Conservation (phyloP, 1,140 invertebrate species). For the Vanessa tameamea region DNA sequence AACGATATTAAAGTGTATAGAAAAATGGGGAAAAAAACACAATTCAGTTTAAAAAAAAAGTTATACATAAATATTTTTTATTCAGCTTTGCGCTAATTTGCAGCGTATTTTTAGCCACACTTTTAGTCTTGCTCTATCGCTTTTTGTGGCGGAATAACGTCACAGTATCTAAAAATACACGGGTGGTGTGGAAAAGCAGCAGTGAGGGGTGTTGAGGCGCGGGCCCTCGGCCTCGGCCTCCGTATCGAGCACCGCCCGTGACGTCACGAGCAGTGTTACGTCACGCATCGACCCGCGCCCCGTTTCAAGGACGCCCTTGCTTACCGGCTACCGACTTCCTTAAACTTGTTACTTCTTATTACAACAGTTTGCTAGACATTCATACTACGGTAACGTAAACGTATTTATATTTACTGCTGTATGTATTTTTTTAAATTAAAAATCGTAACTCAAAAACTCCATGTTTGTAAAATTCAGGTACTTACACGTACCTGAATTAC, state of each 20-base stretch:
- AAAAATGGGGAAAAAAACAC: too few relatives aligned
- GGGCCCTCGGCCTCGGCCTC: constrained; percentile 59
- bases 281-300: constrained; percentile 73
- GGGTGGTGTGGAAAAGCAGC: constrained; percentile 55
- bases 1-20: too few relatives aligned
- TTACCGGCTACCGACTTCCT: constrained; percentile 59
- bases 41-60: neutral
- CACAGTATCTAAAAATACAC: constrained; percentile 73
- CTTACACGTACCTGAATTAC: too few relatives aligned
- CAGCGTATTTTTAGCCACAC: constrained; percentile 56
- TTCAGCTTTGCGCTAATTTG: constrained; percentile 11
- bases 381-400: constrained; percentile 2
- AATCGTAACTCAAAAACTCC: too few relatives aligned
- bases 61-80: neutral
- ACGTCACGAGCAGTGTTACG: constrained; percentile 68
- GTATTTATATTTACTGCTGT: neutral
- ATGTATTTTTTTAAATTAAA: too few relatives aligned
- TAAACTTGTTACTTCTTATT: constrained; percentile 47
- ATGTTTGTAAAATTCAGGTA: neutral
- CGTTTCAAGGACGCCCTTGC: constrained; percentile 75
- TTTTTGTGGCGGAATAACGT: constrained; percentile 67
- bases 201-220: constrained; percentile 51
- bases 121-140: constrained; percentile 53
- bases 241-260: constrained; percentile 63
- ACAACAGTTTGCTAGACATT: constrained; percentile 15